These are phyloP conservation scores for Halcyon malimbica DNA, from an alignment of 2,113 vertebrate genomes.

Conservation along the genomic window DNA sequence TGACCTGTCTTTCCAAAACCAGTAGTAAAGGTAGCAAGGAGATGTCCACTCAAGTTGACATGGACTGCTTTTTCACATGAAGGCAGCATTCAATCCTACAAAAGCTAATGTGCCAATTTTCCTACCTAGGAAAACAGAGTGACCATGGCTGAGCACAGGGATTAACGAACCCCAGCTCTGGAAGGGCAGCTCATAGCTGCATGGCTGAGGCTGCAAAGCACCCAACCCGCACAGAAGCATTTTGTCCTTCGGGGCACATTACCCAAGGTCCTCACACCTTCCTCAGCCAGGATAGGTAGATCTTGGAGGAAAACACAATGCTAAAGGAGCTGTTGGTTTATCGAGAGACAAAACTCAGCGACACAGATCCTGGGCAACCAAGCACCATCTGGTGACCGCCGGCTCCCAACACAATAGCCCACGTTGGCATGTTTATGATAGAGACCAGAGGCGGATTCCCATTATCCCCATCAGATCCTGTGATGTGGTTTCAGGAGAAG, in stretches of 20 bases:
- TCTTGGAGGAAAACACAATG: not conserved
- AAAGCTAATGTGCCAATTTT: not conserved
- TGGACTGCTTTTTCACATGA: not conserved
- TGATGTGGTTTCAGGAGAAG: constrained; percentile 57
- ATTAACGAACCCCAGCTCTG: constrained; percentile 32
- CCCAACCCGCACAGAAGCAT: not conserved
- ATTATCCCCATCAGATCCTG: constrained; percentile 47
- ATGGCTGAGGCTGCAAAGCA: not conserved
- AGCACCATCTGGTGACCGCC: constrained; percentile 67
- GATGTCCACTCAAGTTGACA: not conserved
- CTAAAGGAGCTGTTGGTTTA: constrained; percentile 23
- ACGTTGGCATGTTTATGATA: constrained; percentile 68
- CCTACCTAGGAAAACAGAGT: not conserved
- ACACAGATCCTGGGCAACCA: constrained; percentile 57
- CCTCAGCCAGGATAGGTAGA: not conserved
- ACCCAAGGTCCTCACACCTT: not conserved
- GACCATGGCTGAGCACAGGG: not conserved
- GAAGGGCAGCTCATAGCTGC: not conserved
- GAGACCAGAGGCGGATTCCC: constrained; percentile 58
- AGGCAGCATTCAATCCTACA: not conserved
- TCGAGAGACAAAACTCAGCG: not conserved
- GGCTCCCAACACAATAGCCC: constrained; percentile 57
- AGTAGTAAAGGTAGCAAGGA: not conserved
- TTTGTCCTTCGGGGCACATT: not conserved
- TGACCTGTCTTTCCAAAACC: not conserved